Evolutionary conservation across 1,140 invertebrate species (phyloP).

Genomic region (Bombus superbus): DNA sequence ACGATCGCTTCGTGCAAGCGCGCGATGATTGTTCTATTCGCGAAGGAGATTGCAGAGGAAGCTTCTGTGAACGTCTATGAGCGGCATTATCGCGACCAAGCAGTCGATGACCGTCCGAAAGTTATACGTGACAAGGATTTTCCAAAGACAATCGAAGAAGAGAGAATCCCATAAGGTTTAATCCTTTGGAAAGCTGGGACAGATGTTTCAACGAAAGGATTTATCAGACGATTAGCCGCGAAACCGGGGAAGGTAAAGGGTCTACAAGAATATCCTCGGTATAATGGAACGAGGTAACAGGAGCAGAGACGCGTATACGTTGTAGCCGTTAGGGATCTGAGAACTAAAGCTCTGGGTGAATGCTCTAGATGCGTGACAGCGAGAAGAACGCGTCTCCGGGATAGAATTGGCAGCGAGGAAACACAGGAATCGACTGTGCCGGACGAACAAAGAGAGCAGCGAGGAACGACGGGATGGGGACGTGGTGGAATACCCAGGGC

Average conservation of each 20-base stretch:
- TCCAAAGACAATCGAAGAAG: background rate
- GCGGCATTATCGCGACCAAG: too few species aligned
- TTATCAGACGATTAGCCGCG: slow-evolving; percentile 22
- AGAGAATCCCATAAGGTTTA: background rate
- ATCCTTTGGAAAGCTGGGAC: background rate
- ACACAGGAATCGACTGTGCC: slow-evolving; percentile 7
- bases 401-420: slow-evolving; percentile 44
- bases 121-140: background rate
- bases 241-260: background rate
- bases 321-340: background rate
- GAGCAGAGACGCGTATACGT: background rate
- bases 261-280: background rate
- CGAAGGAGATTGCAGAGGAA: background rate
- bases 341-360: slow-evolving; percentile 26
- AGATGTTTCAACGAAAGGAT: slow-evolving; percentile 20
- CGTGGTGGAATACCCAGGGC: background rate
- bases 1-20: background rate
- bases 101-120: background rate
- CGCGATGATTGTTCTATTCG: background rate
- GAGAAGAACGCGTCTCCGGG: slow-evolving; percentile 31
- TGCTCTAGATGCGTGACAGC: slow-evolving; percentile 9
- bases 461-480: background rate
- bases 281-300: too few species aligned
- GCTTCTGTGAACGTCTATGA: too few species aligned
- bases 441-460: slow-evolving; percentile 34